These are phyloP conservation scores for Orthosia cruda DNA, from an alignment of 2,888 invertebrate species.

Conservation along the genomic window DNA sequence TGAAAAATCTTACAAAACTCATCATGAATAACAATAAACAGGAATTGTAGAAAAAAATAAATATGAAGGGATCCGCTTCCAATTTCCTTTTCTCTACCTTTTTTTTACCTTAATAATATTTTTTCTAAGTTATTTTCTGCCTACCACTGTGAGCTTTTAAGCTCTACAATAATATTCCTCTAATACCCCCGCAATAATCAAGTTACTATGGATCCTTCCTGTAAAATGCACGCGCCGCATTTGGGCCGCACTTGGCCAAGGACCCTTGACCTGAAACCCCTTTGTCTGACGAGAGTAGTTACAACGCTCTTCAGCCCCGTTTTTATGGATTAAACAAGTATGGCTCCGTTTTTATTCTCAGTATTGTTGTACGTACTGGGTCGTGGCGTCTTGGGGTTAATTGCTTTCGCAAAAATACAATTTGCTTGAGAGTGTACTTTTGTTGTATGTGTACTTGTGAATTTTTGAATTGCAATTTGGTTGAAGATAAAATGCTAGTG, in stretches of 20 bases:
- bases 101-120: no score
- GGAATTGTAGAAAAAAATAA: no score
- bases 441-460: no score
- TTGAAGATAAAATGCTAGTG: not conserved
- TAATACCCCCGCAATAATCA: conserved; percentile 63
- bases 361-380: conserved; percentile 37
- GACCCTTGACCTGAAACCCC: conserved; percentile 79
- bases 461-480: not conserved
- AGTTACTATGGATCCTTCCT: conserved; percentile 70
- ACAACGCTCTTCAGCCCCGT: conserved; percentile 66
- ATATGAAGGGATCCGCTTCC: no score
- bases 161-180: conserved; percentile 2
- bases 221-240: conserved; percentile 70
- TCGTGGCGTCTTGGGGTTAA: conserved; percentile 21
- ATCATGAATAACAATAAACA: no score
- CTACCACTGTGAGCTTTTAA: not conserved
- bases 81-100: no score
- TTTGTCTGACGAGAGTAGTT: conserved; percentile 76
- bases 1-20: no score
- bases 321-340: conserved; percentile 68
- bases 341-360: conserved; percentile 41
- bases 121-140: no score
- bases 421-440: no score
- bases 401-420: conserved; percentile 36
- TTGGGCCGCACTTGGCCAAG: conserved; percentile 66